phyloP scores from a whole-genome alignment of 2,797 vertebrate species.

The Sebastes baramenuke region DNA sequence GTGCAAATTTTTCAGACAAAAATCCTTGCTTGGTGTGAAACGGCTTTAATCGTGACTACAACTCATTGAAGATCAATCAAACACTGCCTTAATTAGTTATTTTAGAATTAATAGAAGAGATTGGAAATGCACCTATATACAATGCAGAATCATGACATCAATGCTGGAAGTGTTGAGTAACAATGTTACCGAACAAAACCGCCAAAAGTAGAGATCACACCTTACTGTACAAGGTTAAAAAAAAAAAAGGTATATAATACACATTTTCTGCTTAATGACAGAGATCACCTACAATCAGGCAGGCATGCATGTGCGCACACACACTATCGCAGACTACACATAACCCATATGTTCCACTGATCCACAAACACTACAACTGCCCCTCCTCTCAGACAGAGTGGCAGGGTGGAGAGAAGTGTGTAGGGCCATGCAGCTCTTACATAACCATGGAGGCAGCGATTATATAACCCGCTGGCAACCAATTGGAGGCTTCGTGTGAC shows the following conservation, averaged over 20 bases:
- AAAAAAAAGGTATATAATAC: neutral
- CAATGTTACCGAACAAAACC: neutral
- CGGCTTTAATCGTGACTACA: neutral
- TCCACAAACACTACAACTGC: conserved; percentile 66
- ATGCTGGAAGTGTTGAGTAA: neutral
- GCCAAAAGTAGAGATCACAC: neutral
- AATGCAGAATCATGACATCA: neutral
- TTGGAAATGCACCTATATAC: neutral
- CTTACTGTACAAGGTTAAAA: neutral
- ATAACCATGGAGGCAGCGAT: conserved; percentile 69
- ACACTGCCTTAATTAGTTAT: neutral
- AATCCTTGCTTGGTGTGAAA: too few relatives aligned
- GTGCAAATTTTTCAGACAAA: too few relatives aligned
- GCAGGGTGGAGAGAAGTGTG: conserved; percentile 48
- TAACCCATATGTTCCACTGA: conserved; percentile 75
- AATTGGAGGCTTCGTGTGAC: conserved; percentile 57
- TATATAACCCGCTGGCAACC: conserved; percentile 72
- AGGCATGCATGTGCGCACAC: neutral
- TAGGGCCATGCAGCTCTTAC: conserved; percentile 69
- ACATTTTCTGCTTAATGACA: neutral
- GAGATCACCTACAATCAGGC: neutral
- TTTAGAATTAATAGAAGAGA: neutral
- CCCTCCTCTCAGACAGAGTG: conserved; percentile 47
- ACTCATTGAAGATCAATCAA: neutral
- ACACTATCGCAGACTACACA: conserved; percentile 11